Percentiles rank a stretch among this genome's conserved stretches.
Conservation (phyloP, 2,797 vertebrate genomes). For the Thripadectes ignobilis region DNA sequence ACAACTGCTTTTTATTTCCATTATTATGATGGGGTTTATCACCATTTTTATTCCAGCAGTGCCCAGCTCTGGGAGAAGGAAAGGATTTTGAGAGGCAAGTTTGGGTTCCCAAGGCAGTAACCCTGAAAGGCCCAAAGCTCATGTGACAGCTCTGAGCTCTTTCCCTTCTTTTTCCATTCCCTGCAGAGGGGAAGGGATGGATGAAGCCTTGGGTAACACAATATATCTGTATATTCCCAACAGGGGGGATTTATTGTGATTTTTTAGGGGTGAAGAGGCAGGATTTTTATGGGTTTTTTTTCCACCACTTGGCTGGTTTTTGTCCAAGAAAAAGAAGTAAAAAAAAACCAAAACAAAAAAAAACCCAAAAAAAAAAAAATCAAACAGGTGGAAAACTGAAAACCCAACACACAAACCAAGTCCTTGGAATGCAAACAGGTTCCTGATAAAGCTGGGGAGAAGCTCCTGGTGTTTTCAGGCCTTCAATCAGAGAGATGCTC, state of each 20-base stretch:
- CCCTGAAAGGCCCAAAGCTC: not conserved
- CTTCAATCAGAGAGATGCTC: not conserved
- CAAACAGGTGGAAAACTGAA: not conserved
- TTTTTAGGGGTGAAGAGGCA: not conserved
- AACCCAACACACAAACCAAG: not conserved
- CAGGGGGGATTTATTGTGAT: not conserved
- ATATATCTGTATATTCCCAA: too few relatives aligned
- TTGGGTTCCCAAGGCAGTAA: not conserved
- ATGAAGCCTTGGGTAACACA: not conserved
- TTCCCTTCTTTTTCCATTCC: not conserved
- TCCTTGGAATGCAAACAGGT: not conserved
- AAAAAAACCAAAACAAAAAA: not conserved
- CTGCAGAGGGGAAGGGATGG: not conserved
- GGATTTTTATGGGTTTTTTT: not conserved
- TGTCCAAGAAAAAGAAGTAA: not conserved
- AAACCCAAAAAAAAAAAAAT: accelerated
- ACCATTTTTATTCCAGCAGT: not conserved
- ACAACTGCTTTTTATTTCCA: not conserved
- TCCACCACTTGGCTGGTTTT: not conserved
- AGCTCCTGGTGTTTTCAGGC: constrained; percentile 1
- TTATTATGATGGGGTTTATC: not conserved
- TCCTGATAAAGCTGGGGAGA: not conserved
- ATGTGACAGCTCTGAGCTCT: not conserved
- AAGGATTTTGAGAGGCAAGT: not conserved
- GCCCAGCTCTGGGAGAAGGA: not conserved